phyloP scores from a whole-genome alignment of 1,140 invertebrate species.

The Manduca sexta region DNA sequence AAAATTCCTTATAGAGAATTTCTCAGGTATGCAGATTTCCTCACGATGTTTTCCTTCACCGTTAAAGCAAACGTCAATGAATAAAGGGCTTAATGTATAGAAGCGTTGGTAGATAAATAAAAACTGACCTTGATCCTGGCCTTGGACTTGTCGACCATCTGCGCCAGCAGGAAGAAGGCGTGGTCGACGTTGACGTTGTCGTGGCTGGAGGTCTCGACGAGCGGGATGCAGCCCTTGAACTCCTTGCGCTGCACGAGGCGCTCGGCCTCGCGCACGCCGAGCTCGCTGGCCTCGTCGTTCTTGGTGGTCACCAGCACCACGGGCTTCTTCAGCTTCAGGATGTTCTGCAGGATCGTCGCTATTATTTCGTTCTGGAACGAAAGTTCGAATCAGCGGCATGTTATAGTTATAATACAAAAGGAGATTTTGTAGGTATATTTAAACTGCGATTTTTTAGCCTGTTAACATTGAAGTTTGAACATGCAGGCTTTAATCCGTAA shows the following conservation, averaged over 20 bases:
- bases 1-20: too few species aligned
- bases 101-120: not conserved
- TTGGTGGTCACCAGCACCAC: constrained; percentile 96
- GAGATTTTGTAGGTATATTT: too few species aligned
- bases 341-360: constrained; percentile 86
- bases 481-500: too few species aligned
- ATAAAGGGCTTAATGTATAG: too few species aligned
- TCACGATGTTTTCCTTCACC: too few species aligned
- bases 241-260: constrained; percentile 92
- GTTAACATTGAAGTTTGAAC: too few species aligned
- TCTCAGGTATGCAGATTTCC: too few species aligned
- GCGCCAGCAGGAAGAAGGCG: constrained; percentile 93
- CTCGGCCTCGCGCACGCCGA: constrained; percentile 92
- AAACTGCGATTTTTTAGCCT: too few species aligned
- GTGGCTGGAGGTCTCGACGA: constrained; percentile 96
- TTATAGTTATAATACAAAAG: too few species aligned
- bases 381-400: too few species aligned
- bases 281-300: constrained; percentile 94
- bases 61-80: too few species aligned
- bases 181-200: constrained; percentile 98
- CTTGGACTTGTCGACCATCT: constrained; percentile 88
- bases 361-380: constrained; percentile 82
- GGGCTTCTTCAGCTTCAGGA: constrained; percentile 95
- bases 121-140: constrained; percentile 72
- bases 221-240: constrained; percentile 89